These are phyloP conservation scores for Tethya wilhelma DNA, from an alignment of 37 sponge, comb jelly and placozoan genomes.

Conservation along the genomic window DNA sequence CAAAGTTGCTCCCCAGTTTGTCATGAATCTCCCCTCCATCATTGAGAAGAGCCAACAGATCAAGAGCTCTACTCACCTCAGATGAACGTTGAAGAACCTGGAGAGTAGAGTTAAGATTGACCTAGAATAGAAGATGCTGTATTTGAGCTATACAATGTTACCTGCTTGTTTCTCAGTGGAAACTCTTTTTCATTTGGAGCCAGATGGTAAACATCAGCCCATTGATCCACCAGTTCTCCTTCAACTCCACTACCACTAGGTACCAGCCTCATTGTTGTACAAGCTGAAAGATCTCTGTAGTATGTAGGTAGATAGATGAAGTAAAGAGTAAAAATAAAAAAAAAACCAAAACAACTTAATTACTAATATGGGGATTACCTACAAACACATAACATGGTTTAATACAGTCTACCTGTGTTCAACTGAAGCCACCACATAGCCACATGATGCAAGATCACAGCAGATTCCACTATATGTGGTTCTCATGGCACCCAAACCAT, in stretches of 20 bases:
- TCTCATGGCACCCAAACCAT: conserved; percentile 75
- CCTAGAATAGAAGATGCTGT: not conserved
- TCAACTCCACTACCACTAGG: conserved; percentile 16
- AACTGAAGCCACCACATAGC: conserved; percentile 75
- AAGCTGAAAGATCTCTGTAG: conserved; percentile 63
- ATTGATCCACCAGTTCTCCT: conserved; percentile 34
- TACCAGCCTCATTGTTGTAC: conserved; percentile 30
- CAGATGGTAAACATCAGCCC: conserved; percentile 24
- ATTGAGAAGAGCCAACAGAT: conserved; percentile 54
- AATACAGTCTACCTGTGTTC: conserved; percentile 84
- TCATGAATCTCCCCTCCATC: conserved; percentile 45
- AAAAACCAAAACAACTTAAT: too few relatives aligned
- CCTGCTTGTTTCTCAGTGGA: conserved; percentile 42
- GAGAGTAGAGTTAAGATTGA: not conserved
- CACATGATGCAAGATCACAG: conserved; percentile 85
- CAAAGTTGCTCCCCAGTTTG: conserved; percentile 37
- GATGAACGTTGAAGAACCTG: conserved; percentile 34
- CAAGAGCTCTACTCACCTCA: conserved; percentile 40
- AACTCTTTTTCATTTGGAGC: conserved; percentile 31
- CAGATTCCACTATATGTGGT: conserved; percentile 53
- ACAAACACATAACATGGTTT: not conserved
- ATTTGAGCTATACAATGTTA: not conserved
- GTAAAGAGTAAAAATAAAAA: too few relatives aligned
- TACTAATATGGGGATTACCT: not conserved
- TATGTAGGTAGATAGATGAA: too few relatives aligned